Percentiles rank a stretch among this genome's conserved stretches.
Conservation (phyloP, 2,797 vertebrate genomes). For the Oophaga sylvatica region DNA sequence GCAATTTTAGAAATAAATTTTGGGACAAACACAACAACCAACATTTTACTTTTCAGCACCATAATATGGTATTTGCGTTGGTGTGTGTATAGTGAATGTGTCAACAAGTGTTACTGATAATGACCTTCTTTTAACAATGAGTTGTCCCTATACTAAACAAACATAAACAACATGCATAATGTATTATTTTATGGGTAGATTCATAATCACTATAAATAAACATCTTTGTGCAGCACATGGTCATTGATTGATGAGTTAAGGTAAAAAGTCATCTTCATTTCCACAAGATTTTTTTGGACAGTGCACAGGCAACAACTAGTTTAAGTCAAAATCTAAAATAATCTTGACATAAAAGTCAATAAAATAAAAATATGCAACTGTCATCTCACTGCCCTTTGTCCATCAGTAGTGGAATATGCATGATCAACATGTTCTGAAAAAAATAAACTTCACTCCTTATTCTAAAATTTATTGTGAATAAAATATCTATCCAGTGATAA, state of each 20-base stretch:
- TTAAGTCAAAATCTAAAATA: slow-evolving; percentile 79
- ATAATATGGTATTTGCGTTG: not conserved
- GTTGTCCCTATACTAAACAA: slow-evolving; percentile 70
- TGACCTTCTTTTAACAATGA: not conserved
- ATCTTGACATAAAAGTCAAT: slow-evolving; percentile 84
- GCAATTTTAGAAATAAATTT: too few relatives aligned
- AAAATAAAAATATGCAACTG: slow-evolving; percentile 71
- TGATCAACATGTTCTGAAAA: not conserved
- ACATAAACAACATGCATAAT: slow-evolving; percentile 74
- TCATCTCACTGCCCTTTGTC: slow-evolving; percentile 65
- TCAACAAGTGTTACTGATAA: not conserved
- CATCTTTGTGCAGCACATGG: slow-evolving; percentile 74
- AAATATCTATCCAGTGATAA: not conserved
- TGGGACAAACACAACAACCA: not conserved
- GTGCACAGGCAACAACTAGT: slow-evolving; percentile 77
- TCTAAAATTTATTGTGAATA: not conserved
- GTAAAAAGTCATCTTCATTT: slow-evolving; percentile 83
- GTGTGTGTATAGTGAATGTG: not conserved
- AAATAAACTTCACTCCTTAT: not conserved
- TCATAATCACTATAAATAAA: slow-evolving; percentile 77
- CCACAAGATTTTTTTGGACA: slow-evolving; percentile 78
- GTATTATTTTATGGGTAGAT: slow-evolving; percentile 71
- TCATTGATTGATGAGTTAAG: slow-evolving; percentile 84
- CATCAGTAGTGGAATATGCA: not conserved
- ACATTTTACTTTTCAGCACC: not conserved